Base-by-base conservation (phyloP, 2,888 invertebrate species). In the Eugnorisma glareosa region DNA sequence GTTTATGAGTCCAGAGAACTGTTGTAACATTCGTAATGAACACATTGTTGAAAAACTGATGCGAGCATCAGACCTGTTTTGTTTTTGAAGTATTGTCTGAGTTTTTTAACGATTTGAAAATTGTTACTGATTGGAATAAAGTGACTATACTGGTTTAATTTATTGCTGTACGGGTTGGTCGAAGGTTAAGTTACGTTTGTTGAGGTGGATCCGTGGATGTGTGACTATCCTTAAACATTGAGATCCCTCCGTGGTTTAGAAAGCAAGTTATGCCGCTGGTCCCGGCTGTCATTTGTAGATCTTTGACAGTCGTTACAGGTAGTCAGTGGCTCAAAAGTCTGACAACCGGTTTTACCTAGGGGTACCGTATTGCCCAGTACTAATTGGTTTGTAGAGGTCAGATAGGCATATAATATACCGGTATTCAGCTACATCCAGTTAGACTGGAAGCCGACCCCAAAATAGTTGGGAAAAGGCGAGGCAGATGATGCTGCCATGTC, bases 1-100 rank as follows among this genome's bases (percentile, higher is more conserved):
- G 79, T 77, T 77, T 71, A 67, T 67, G 73, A 73, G 59, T 40
- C 28, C 59, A 40, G 59, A 18, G 6, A 68, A 77, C 15, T 21
- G 18, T n/a, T 67, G 78, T 8, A 57, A 78, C 8, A 18, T 7
- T 69, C 45, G 13, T 54, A 59, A 66, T 81, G 45, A 69, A 83
- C 45, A 40, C 71, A 81, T 83, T n/a, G 71, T 81, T 83, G 28
- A 24, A 40, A 35, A 84, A 73, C 13, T 40, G 79, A 48, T 79
- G 21, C 18, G 15, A 28, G 63, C 37, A 48, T 61, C 7, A 13
- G 35, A 59, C 66, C 37, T 28, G 54, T 13, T 24, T 79, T 59
- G 21, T 61, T 80, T 40, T 67, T 31, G 8, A 59, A 59, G 18
- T 18, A 18, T 31, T 31, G 1, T 31, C 7, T 7, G 28, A 28